These are phyloP conservation scores for Acrossocheilus fasciatus DNA, from an alignment of 2,797 vertebrate genomes.

Conservation along the genomic window DNA sequence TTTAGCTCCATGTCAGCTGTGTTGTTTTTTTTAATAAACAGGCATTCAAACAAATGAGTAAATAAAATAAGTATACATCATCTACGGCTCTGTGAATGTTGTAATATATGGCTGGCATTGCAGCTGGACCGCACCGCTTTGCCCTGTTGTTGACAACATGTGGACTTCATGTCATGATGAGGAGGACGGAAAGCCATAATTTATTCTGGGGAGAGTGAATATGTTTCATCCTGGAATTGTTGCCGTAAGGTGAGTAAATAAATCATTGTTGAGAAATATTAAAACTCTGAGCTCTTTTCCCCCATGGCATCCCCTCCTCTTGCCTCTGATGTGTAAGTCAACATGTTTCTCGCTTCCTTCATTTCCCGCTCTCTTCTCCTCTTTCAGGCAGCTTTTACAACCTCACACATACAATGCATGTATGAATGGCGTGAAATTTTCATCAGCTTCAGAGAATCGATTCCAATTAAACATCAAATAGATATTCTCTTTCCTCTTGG, in stretches of 20 bases:
- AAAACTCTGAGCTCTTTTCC: conserved; percentile 64
- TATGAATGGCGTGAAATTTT: conserved; percentile 49
- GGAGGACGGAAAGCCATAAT: conserved; percentile 49
- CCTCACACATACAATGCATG: conserved; percentile 31
- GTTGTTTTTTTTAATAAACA: conserved; percentile 20
- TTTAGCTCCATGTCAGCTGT: conserved; percentile 4
- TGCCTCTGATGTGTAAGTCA: conserved; percentile 58
- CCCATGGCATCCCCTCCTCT: conserved; percentile 38
- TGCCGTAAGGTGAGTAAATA: conserved; percentile 77
- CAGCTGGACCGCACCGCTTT: background rate
- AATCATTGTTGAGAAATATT: conserved; percentile 77
- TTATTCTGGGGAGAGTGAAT: conserved; percentile 59
- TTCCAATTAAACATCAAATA: conserved; percentile 55
- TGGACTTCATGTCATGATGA: conserved; percentile 48
- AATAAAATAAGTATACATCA: background rate
- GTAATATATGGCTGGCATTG: conserved; percentile 8
- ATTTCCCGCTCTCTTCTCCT: conserved; percentile 19
- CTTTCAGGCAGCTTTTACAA: conserved; percentile 32
- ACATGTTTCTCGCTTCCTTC: conserved; percentile 37
- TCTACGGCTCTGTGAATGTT: background rate
- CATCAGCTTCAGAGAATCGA: conserved; percentile 41
- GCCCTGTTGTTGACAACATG: conserved; percentile 32
- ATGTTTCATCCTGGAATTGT: conserved; percentile 62
- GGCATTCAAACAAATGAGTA: conserved; percentile 21
- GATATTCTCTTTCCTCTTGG: conserved; percentile 17